Evolutionary conservation across 2,113 vertebrate genomes (phyloP).

Genomic region (Microtus richardsoni): DNA sequence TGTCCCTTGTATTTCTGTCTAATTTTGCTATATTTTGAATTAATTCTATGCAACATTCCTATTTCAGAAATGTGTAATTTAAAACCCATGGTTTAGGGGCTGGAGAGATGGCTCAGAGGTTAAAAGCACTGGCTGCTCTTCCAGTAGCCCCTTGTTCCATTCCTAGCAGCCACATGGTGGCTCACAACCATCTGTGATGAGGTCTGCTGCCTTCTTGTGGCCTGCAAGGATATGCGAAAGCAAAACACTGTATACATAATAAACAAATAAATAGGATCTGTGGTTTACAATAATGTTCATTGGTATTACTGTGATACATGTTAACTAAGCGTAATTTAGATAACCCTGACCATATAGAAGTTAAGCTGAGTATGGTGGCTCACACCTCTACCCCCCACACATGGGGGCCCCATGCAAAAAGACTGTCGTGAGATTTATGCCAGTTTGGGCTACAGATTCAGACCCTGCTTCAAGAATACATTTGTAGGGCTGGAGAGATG

Average conservation of each 20-base stretch:
- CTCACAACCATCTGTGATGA: too few species aligned
- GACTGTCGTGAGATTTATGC: not conserved
- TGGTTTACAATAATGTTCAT: not conserved
- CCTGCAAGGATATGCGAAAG: too few species aligned
- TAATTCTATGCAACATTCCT: not conserved
- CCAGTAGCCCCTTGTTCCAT: too few species aligned
- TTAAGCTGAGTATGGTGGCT: not conserved
- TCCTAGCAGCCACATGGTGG: too few species aligned
- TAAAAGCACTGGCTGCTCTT: too few species aligned
- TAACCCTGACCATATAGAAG: not conserved
- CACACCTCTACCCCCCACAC: not conserved
- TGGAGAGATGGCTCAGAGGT: too few species aligned
- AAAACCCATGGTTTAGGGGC: not conserved
- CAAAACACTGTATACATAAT: too few species aligned
- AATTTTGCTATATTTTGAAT: slow-evolving; percentile 35
- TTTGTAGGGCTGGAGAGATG: too few species aligned
- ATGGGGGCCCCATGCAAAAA: not conserved
- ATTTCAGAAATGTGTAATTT: not conserved
- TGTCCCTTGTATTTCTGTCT: not conserved
- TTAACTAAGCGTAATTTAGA: not conserved
- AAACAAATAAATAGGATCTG: not conserved
- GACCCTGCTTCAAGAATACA: not conserved
- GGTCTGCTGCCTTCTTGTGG: too few species aligned
- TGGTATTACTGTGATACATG: not conserved
- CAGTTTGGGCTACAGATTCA: too few species aligned